Evolutionary conservation across 2,888 invertebrate genomes (phyloP), one percentile per base, ranked within the genome.

Genomic region (Aporophyla nigra): DNA sequence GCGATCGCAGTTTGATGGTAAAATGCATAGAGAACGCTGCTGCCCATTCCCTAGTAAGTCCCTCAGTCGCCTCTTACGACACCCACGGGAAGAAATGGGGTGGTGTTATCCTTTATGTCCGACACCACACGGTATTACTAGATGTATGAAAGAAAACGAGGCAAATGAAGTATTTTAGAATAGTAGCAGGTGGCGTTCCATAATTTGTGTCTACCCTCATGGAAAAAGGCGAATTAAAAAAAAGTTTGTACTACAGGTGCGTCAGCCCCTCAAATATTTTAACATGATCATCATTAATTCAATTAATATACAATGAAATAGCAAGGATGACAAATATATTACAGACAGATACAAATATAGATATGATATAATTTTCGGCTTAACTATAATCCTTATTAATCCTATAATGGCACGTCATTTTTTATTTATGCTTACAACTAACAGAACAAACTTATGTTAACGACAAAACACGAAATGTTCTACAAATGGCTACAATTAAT

Each of bases 401-500:
- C 78, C 85, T 76, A 82, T 74, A 87, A 85, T 76, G 62, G 62
- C 83, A 76, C 65, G 68, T 83, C 75, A 75, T 73, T 75, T 85
- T 74, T 87, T 83, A 82, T 86, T 86, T 74, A 82, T 78, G 62
- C 66, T 58, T 27, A 73, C 69, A 74, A 74, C 46, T 77, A 78
- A 81, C 58, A 85, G 65, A 80, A 75, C 62, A 76, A 86, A 84
- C 68, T 79, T 76, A 84, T 83, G 82, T 78, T 84, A 84, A 88
- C 84, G 63, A 86, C 78, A 87, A 81, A 82, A 88, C 76, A 80
- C 71, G 68, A 81, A 84, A 85, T 87, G 86, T 89, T 89, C 81
- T 76, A 88, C 88, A 88, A 87, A 88, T 86, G 85, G 80, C 69
- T 76, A 86, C 88, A 90, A 91, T 92, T 89, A 91, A 90, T 92